Percentiles rank a stretch among this genome's conserved stretches.
These are phyloP conservation scores for Lasioglossum albipes DNA, from an alignment of 1,140 invertebrate genomes.

Conservation along the genomic window DNA sequence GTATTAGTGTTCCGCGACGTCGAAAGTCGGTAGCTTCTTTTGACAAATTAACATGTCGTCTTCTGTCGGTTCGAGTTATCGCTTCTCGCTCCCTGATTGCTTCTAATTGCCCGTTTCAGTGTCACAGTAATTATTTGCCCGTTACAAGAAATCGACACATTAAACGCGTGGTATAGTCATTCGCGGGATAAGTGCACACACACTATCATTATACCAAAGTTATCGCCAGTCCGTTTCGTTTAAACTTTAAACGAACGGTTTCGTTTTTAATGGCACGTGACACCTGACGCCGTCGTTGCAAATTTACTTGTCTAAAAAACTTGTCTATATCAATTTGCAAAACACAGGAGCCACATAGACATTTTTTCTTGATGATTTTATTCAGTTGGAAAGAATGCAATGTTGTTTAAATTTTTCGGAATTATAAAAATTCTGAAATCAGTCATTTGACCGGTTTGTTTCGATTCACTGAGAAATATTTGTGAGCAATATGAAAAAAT, in stretches of 20 bases:
- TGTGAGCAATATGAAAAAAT: too few relatives aligned
- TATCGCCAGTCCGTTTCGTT: slow-evolving; percentile 28
- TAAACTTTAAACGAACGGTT: slow-evolving; percentile 16
- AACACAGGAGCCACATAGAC: too few relatives aligned
- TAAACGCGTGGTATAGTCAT: neutral
- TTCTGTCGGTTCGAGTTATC: neutral
- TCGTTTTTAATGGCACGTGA: neutral
- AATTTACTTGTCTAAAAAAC: neutral
- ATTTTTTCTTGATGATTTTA: too few relatives aligned
- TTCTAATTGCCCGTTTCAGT: slow-evolving; percentile 22
- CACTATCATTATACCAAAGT: neutral
- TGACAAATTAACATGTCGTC: neutral
- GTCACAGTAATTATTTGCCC: slow-evolving; percentile 17
- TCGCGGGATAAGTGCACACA: slow-evolving; percentile 3
- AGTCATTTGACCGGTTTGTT: too few relatives aligned
- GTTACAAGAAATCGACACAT: slow-evolving; percentile 31
- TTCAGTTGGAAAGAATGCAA: too few relatives aligned
- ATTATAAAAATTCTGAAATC: too few relatives aligned
- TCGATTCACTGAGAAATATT: too few relatives aligned
- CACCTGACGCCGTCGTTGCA: neutral
- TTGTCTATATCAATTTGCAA: too few relatives aligned
- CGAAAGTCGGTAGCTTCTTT: neutral
- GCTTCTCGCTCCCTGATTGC: neutral
- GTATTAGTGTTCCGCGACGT: too few relatives aligned
- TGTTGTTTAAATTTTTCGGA: too few relatives aligned